Evolutionary conservation across 2,113 vertebrate genomes (phyloP), one percentile per base, ranked within the genome.

Genomic region (Scartelaos histophorus): DNA sequence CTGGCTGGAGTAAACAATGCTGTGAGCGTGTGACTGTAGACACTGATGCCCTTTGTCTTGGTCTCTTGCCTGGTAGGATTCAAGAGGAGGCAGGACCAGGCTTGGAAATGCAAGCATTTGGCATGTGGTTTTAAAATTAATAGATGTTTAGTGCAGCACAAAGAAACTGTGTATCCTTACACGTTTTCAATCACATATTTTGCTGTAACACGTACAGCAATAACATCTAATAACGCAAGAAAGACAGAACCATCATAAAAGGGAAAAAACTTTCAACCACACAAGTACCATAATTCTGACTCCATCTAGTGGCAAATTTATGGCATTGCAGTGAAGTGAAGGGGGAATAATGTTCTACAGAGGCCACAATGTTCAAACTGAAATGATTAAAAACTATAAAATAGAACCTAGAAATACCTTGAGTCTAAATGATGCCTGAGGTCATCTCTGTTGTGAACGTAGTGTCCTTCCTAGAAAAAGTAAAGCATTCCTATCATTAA

Each of bases 21-120:
- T 58, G 66, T n/a, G 73, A 69, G 75, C 56, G 68, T 80, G 71
- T 82, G 74, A 72, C 81, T 76, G 84, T 78, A 86, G 80, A 92
- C 90, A 92, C 83, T 90, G 70, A 85, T 86, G 84, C 73, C 87
- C 87, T 92, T 91, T 93, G 90, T 92, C 87, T 86, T 51, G 15
- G 16, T 51, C 4, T 43, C 7, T 43, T 43, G 38, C 38, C 38
- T 43, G 38, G 38, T 10, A 43, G 10, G 6, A 43, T 43, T 43
- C 38, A 43, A 43, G 5, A 7, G 9, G 35, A 38, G 38, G 10
- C 38, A 43, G 38, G 1, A 43, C 38, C 1, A 43, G 38, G 38
- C 7, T 43, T 1, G 10, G 10, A 43, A 43, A 43, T 43, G 38
- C 9, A 43, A 43, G 7, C 38, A 43, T 10, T 43, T 10, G 38